A percentile compares a stretch with the other conserved stretches of the same genome.
Conservation (phyloP, 2,797 vertebrate species). For the Pogoniulus pusillus region DNA sequence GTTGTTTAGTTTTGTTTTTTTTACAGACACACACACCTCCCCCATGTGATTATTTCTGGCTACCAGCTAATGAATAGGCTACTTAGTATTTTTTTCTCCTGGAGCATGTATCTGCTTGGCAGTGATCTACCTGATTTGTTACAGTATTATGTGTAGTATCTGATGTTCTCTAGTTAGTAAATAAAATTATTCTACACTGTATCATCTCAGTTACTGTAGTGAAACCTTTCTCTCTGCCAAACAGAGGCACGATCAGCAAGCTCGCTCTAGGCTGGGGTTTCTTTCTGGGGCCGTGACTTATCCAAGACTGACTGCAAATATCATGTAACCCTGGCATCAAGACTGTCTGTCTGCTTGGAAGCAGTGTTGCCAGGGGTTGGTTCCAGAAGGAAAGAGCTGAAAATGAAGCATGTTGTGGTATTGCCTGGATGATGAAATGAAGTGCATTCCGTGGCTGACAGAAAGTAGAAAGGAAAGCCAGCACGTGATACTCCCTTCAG, state of each 20-base stretch:
- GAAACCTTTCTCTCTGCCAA: background rate
- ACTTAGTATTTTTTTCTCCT: background rate
- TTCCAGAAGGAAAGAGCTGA: background rate
- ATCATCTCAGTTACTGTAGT: background rate
- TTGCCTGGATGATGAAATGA: background rate
- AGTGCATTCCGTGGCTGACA: background rate
- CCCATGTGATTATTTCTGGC: background rate
- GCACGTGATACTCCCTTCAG: constrained; percentile 6
- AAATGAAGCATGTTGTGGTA: background rate
- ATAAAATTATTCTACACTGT: background rate
- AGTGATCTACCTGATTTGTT: background rate
- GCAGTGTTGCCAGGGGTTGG: background rate
- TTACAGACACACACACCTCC: fast-evolving
- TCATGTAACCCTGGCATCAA: background rate
- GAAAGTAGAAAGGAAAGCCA: constrained; percentile 19
- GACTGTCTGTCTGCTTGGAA: background rate
- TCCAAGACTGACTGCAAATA: background rate
- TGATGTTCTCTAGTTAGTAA: background rate
- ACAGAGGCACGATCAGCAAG: background rate
- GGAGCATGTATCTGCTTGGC: background rate
- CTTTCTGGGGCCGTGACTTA: background rate
- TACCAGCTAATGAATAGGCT: background rate
- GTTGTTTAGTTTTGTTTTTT: fast-evolving
- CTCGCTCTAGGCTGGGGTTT: background rate
- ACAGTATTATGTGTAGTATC: background rate